Conservation (phyloP, 2,113 vertebrate species). For the Paramormyrops kingsleyae region DNA sequence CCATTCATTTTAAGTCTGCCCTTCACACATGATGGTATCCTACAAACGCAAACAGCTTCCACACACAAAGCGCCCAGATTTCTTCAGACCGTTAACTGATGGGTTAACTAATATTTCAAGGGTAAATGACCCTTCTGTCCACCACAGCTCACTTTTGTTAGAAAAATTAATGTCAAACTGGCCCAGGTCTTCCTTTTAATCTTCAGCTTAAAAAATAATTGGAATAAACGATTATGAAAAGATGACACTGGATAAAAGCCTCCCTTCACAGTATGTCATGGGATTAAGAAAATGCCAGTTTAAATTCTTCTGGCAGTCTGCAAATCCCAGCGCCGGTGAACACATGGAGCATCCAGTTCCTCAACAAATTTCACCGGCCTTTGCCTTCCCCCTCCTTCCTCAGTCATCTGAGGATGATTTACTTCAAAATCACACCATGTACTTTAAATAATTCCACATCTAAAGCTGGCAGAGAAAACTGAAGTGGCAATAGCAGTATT, state of each 20-base stretch:
- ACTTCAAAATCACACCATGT: neutral
- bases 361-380: neutral
- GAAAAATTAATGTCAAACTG: neutral
- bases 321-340: neutral
- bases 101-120: neutral
- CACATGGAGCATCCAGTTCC: neutral
- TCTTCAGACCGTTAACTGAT: neutral
- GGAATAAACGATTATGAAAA: neutral
- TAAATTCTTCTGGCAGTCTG: neutral
- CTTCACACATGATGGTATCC: neutral
- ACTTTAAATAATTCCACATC: neutral
- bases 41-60: neutral
- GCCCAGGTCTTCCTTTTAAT: neutral
- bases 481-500: neutral
- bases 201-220: neutral
- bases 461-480: neutral
- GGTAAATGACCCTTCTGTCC: neutral
- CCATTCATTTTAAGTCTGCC: neutral
- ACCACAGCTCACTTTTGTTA: neutral
- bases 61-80: neutral
- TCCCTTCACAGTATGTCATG: neutral
- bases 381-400: neutral
- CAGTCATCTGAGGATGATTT: neutral
- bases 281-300: constrained; percentile 3
- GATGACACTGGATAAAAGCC: neutral